A percentile compares a stretch with the other conserved stretches of the same genome.
These are phyloP conservation scores for Festucalex cinctus DNA, from an alignment of 2,113 vertebrate species.

Conservation along the genomic window DNA sequence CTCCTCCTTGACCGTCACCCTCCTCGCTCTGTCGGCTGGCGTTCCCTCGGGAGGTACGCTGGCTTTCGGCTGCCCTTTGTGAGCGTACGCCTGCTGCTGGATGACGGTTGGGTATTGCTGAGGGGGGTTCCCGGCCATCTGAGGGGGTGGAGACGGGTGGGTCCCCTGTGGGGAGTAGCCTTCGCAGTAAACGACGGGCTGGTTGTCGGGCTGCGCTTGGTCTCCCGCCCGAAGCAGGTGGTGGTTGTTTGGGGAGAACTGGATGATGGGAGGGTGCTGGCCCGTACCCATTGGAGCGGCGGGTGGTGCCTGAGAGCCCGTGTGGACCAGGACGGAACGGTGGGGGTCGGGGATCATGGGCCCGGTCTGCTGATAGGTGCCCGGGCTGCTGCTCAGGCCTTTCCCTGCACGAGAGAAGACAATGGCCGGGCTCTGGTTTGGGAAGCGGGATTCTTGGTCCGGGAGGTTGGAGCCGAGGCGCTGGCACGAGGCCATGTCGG, in stretches of 20 bases:
- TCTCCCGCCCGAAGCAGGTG: slow-evolving; percentile 76
- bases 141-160: slow-evolving; percentile 62
- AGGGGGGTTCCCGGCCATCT: slow-evolving; percentile 57
- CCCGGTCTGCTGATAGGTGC: slow-evolving; percentile 78
- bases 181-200: slow-evolving; percentile 90
- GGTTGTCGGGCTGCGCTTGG: slow-evolving; percentile 76
- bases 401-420: slow-evolving; percentile 84
- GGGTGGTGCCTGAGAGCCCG: slow-evolving; percentile 80
- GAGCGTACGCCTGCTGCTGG: slow-evolving; percentile 81
- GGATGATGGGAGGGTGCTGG: slow-evolving; percentile 88
- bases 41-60: slow-evolving; percentile 55
- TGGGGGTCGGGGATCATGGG: slow-evolving; percentile 81
- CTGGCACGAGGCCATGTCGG: slow-evolving; percentile 87
- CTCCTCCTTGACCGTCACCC: slow-evolving; percentile 94
- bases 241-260: slow-evolving; percentile 88
- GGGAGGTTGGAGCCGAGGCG: slow-evolving; percentile 80
- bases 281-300: slow-evolving; percentile 41
- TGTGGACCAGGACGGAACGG: slow-evolving; percentile 89
- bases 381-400: slow-evolving; percentile 79
- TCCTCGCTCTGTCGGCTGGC: slow-evolving; percentile 60
- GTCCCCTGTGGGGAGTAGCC: slow-evolving; percentile 68
- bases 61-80: slow-evolving; percentile 60
- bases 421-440: slow-evolving; percentile 84
- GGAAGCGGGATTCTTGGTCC: slow-evolving; percentile 77
- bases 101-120: slow-evolving; percentile 85